Evolutionary conservation across 2,113 vertebrate species (phyloP).

Genomic region (Nothobranchius furzeri): DNA sequence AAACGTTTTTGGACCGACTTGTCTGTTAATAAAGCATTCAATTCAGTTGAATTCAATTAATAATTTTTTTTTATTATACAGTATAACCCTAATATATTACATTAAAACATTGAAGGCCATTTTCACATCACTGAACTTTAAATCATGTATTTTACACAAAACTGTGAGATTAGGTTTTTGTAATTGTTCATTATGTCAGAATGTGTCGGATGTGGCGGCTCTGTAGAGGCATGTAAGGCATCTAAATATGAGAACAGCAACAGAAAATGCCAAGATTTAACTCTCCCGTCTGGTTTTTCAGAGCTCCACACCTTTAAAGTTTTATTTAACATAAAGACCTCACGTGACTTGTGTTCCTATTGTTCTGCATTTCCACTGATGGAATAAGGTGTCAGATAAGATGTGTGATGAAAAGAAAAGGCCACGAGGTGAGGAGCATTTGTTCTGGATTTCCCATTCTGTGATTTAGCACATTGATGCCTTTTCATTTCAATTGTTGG

Average conservation of each 20-base stretch:
- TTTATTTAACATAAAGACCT: not conserved
- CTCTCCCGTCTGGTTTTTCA: too few species aligned
- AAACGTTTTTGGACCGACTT: too few species aligned
- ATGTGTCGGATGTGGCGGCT: not conserved
- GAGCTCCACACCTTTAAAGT: too few species aligned
- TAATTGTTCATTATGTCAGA: not conserved
- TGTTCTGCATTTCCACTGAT: conserved; percentile 43
- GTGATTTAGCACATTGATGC: conserved; percentile 62
- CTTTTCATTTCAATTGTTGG: conserved; percentile 72
- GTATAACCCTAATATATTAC: too few species aligned
- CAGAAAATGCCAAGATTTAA: too few species aligned
- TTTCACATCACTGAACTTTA: too few species aligned
- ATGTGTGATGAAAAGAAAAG: conserved; percentile 38
- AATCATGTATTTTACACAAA: not conserved
- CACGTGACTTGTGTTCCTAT: conserved; percentile 22
- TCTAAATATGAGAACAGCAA: not conserved
- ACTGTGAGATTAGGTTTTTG: not conserved
- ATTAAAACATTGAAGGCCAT: too few species aligned
- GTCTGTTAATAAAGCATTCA: too few species aligned
- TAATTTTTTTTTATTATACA: too few species aligned
- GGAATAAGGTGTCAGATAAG: conserved; percentile 58
- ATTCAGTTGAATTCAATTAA: too few species aligned
- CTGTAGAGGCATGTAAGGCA: not conserved
- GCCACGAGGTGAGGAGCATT: conserved; percentile 38
- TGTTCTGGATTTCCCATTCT: conserved; percentile 66